Base-by-base conservation (phyloP, 1,140 invertebrate species). In the Acarapis woodi region DNA sequence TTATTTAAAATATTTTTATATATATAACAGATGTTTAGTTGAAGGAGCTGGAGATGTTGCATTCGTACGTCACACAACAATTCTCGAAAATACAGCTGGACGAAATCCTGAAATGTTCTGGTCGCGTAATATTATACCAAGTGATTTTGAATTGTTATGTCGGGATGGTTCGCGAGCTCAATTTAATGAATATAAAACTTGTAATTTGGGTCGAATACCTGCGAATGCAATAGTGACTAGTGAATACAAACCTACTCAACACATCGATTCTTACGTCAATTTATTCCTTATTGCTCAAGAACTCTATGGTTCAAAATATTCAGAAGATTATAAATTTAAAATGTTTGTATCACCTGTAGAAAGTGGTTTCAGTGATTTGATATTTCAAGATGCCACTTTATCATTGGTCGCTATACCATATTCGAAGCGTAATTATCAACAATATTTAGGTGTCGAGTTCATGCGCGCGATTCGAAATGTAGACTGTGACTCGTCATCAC, bases 11-110 rank as follows among this genome's bases (percentile, higher is more conserved):
- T n/a, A n/a, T n/a, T n/a, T n/a, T n/a, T n/a, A n/a, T n/a, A n/a
- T n/a, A n/a, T n/a, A n/a, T n/a, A n/a, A n/a, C n/a, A n/a, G n/a
- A n/a, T 93, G 85, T 54, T 62, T 96, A 24, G 76, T 88, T 1
- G 87, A 94, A 58, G 80, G 79, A 10, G 79, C 79, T 12, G 87
- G 82, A 3, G 68, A 94, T 53, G 79, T 93, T 12, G 83, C 87
- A 0, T 94, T 93, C 55, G 73, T 87, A 1, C 77, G 83, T 43
- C 62, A 65, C 44, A 78, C 78, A 1, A 83, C 83, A 1, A 76
- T 88, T 0, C 64, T 67, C 18, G 82, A 88, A 52, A 88, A 79
- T 49, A 76, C 78, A 0, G 79, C 78, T 45, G 82, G 83, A 0
- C 71, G 83, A 41, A 68, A 83, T 25, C 63, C 65, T 39, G 77